Evolutionary conservation across 2,888 invertebrate genomes (phyloP).

Genomic region (Drosophila neotestacea): DNA sequence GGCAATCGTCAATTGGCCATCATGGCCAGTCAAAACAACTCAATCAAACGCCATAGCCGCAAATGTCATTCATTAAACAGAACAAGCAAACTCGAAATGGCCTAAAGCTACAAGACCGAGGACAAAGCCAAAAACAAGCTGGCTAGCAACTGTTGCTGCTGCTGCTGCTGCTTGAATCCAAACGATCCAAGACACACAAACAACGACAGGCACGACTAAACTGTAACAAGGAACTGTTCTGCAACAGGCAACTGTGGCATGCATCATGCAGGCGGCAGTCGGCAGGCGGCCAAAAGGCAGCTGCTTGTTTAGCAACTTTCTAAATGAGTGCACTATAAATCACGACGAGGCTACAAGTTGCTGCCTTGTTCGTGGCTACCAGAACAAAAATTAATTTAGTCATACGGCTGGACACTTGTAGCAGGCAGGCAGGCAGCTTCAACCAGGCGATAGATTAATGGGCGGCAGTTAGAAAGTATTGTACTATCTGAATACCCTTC

Average conservation of each 20-base stretch:
- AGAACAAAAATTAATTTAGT: conserved; percentile 79
- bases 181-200: not conserved
- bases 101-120: conserved; percentile 48
- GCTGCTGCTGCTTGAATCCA: conserved; percentile 21
- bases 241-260: conserved; percentile 28
- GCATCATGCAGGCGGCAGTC: conserved; percentile 43
- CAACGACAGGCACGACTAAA: conserved; percentile 68
- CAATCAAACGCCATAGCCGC: conserved; percentile 68
- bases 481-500: conserved; percentile 1
- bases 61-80: conserved; percentile 76
- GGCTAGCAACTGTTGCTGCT: conserved; percentile 35
- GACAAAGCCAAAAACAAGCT: conserved; percentile 44
- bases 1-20: conserved; percentile 64
- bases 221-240: conserved; percentile 79
- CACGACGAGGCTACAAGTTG: conserved; percentile 76
- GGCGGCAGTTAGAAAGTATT: conserved; percentile 75
- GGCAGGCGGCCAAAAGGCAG: conserved; percentile 46
- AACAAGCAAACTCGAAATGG: conserved; percentile 63
- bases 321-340: conserved; percentile 82
- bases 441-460: conserved; percentile 69
- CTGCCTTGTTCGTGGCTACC: conserved; percentile 73
- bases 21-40: conserved; percentile 74
- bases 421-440: conserved; percentile 21
- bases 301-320: conserved; percentile 78
- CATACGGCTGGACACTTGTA: conserved; percentile 76